Conservation (phyloP, 2,888 invertebrate genomes). For the Polyommatus iphigenia region DNA sequence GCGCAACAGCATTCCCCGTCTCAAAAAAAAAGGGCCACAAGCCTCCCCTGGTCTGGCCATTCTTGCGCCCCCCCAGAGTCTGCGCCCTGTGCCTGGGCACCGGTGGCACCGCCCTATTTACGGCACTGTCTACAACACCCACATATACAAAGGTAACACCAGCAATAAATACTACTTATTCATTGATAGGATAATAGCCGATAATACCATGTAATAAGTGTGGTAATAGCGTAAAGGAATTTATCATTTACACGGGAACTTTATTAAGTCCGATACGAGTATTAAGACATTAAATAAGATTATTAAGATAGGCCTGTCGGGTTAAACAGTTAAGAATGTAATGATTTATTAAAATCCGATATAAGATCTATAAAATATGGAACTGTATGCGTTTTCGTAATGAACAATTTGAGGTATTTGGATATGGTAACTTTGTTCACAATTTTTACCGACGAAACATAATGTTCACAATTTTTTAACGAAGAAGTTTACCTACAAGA, state of each 20-base stretch:
- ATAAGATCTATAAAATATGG: not conserved
- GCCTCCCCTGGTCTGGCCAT: no score
- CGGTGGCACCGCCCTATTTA: no score
- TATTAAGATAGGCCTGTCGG: slow-evolving; percentile 30
- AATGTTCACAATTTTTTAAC: no score
- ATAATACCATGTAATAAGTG: slow-evolving; percentile 31
- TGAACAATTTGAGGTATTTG: not conserved
- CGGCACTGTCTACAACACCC: no score
- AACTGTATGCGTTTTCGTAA: not conserved
- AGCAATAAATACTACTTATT: slow-evolving; percentile 31
- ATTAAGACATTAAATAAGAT: slow-evolving; percentile 35
- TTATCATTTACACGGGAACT: slow-evolving; percentile 11
- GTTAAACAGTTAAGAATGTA: slow-evolving; percentile 31
- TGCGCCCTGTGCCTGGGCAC: no score
- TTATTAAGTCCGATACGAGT: slow-evolving; percentile 33
- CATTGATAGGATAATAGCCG: slow-evolving; percentile 25
- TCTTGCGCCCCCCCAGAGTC: no score
- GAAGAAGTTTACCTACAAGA: not conserved
- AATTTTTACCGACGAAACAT: no score
- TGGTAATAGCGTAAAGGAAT: slow-evolving; percentile 23
- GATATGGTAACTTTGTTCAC: not conserved
- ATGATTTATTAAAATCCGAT: slow-evolving; percentile 17
- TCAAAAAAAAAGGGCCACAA: no score
- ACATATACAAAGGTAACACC: not conserved
- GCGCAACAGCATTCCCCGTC: no score